Base-by-base conservation (phyloP, 2,113 vertebrate genomes). In the Fulica atra region DNA sequence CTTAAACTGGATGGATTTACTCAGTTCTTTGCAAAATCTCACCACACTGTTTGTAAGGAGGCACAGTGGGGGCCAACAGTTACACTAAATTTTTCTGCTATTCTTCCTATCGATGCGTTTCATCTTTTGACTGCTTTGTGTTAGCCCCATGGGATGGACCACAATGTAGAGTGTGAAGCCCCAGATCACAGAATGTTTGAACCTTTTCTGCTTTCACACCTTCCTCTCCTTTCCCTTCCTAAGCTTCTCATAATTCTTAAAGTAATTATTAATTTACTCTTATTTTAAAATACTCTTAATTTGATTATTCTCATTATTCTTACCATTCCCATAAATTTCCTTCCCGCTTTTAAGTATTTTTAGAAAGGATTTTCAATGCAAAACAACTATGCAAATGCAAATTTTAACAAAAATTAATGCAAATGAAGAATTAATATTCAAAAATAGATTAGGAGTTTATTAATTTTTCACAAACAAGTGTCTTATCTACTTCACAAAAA, bases 381-480 rank as follows among this genome's bases (percentile, higher is more conserved):
- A 84, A 66, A 54, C 2, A 4, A 59, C 13, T 35, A 80, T n/a
- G 33, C 6, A 86, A 90, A 92, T 88, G 46, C 40, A 86, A 77
- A 86, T 93, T 85, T 89, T 78, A 78, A 81, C 12, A 29, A 92
- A 86, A 92, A 93, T 28, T 81, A 73, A 95, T 96, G 84, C 51
- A 96, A 96, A 95, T 81, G 4, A 44, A 73, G 24, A 89, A 53
- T 74, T 81, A 89, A 82, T 93, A 95, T 94, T 93, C 53, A 86
- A 73, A 93, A 86, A 35, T 86, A 87, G 35, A 81, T 76, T 72
- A 50, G 23, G 29, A 81, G 25, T 77, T 86, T 81, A 46, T 85
- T 91, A 5, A 40, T 79, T 90, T 92, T 90, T 92, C 81, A 74
- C 29, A 83, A 74, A 81, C 4, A 86, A 90, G 61, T 60, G 70